Percentiles rank a stretch among this genome's conserved stretches.
These are phyloP conservation scores for Acridotheres tristis DNA, from an alignment of 2,797 vertebrate genomes.

Conservation along the genomic window DNA sequence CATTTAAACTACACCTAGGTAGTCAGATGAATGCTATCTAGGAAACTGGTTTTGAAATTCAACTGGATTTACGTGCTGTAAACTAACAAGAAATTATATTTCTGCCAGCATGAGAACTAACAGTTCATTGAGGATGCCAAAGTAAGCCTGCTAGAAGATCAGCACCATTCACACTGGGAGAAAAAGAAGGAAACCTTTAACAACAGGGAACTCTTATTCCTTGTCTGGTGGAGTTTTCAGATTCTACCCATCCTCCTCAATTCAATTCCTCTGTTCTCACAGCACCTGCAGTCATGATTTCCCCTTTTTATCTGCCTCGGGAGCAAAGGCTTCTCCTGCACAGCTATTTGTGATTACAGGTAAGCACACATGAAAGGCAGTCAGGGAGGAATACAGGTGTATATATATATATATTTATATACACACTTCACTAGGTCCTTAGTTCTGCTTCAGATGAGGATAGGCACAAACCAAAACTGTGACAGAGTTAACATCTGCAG, in stretches of 20 bases:
- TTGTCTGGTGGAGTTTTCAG: background rate
- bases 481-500: background rate
- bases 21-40: fast-evolving
- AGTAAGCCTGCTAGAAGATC: background rate
- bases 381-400: background rate
- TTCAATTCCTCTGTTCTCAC: background rate
- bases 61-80: background rate
- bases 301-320: background rate
- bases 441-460: background rate
- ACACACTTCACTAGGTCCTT: background rate
- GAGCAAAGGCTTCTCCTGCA: background rate
- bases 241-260: background rate
- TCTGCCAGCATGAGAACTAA: background rate
- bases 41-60: background rate
- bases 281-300: background rate
- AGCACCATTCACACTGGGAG: fast-evolving
- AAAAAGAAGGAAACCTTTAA: background rate
- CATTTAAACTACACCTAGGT: background rate
- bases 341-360: background rate
- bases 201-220: background rate
- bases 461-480: background rate
- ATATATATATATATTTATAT: fast-evolving
- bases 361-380: background rate
- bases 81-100: background rate
- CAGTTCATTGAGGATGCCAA: background rate